phyloP scores from a whole-genome alignment of 2,797 vertebrate genomes.

The Tiaroga cobitis region DNA sequence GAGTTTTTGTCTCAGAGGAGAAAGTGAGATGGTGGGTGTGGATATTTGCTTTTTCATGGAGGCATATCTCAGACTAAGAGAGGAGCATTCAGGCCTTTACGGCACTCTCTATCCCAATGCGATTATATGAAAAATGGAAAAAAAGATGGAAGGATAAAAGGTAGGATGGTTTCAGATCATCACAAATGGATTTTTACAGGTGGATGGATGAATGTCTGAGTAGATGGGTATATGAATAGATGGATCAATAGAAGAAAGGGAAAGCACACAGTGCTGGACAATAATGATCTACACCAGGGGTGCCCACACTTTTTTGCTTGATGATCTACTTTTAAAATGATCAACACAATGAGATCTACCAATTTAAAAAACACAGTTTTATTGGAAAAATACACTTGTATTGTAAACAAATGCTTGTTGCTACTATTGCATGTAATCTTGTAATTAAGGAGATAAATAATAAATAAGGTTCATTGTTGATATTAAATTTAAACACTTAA shows the following conservation, averaged over 20 bases:
- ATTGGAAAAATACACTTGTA: too few relatives aligned
- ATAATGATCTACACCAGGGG: not conserved
- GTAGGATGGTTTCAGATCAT: slow-evolving; percentile 22
- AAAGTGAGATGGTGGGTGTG: slow-evolving; percentile 27
- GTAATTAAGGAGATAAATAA: too few relatives aligned
- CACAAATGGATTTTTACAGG: slow-evolving; percentile 27
- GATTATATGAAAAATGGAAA: slow-evolving; percentile 30
- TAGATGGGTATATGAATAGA: slow-evolving; percentile 15
- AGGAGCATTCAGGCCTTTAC: slow-evolving; percentile 12
- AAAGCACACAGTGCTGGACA: not conserved
- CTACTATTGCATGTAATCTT: too few relatives aligned
- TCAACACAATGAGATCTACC: too few relatives aligned
- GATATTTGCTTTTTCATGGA: slow-evolving; percentile 31
- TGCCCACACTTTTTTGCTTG: too few relatives aligned
- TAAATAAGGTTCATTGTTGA: too few relatives aligned
- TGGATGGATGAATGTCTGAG: slow-evolving; percentile 26
- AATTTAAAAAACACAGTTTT: too few relatives aligned
- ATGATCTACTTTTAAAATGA: too few relatives aligned
- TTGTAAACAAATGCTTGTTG: too few relatives aligned
- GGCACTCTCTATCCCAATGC: not conserved
- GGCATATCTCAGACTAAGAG: slow-evolving; percentile 22
- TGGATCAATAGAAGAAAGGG: slow-evolving; percentile 7
- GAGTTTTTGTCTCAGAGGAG: slow-evolving; percentile 17
- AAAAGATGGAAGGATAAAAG: slow-evolving; percentile 11
- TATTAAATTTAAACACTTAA: too few relatives aligned